Evolutionary conservation across 2,113 vertebrate species (phyloP).

Genomic region (Zosterops pallidus): DNA sequence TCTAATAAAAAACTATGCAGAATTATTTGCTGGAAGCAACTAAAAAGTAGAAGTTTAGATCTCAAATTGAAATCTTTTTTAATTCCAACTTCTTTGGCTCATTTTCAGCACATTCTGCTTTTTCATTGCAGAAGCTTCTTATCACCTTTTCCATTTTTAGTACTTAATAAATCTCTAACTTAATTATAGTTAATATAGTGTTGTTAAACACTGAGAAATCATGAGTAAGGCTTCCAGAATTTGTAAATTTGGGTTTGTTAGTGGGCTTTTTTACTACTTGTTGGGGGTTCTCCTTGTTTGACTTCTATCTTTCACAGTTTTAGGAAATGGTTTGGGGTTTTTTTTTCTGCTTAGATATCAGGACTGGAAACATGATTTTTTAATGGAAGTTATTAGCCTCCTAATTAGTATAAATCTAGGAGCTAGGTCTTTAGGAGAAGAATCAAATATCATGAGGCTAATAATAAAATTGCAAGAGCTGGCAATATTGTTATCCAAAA

Average conservation of each 20-base stretch:
- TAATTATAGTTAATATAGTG: constrained; percentile 34
- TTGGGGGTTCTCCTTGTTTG: neutral
- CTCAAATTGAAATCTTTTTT: neutral
- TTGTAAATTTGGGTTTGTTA: neutral
- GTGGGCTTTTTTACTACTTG: neutral
- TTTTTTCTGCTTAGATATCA: neutral
- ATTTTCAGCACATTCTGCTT: neutral
- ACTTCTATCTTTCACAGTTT: neutral
- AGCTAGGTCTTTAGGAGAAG: constrained; percentile 11
- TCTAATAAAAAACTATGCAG: neutral
- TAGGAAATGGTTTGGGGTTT: neutral
- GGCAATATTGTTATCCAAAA: constrained; percentile 38
- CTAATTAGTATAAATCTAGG: constrained; percentile 43
- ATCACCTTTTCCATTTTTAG: constrained; percentile 18
- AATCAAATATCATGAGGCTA: constrained; percentile 11
- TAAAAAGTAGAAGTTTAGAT: neutral
- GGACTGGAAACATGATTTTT: neutral
- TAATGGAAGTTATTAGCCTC: constrained; percentile 24
- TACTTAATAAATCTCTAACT: constrained; percentile 17
- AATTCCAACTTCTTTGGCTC: neutral
- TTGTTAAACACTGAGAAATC: constrained; percentile 19
- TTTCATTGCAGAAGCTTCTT: neutral
- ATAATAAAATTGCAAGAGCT: constrained; percentile 36
- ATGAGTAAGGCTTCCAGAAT: neutral
- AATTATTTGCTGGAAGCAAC: neutral